These are phyloP conservation scores for Drosophila simulans DNA, from an alignment of 1,140 invertebrate genomes.

Conservation along the genomic window DNA sequence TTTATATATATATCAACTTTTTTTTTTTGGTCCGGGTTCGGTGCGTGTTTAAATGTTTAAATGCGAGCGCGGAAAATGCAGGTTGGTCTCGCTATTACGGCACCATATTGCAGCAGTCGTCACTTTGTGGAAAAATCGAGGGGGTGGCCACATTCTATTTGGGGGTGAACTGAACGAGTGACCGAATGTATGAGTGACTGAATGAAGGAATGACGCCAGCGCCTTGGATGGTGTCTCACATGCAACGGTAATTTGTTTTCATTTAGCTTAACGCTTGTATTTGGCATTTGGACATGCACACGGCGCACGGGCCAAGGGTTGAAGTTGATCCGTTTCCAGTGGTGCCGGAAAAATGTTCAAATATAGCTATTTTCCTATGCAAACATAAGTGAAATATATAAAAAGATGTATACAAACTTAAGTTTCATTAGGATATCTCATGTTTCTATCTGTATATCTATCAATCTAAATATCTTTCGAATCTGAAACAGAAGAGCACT, in stretches of 20 bases:
- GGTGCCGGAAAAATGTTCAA: background rate
- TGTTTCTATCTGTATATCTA: too few species aligned
- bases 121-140: constrained; percentile 11
- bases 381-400: background rate
- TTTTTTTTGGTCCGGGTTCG: constrained; percentile 3
- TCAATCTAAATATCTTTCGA: too few species aligned
- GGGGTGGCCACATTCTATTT: background rate
- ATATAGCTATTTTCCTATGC: background rate
- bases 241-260: constrained; percentile 84
- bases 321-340: constrained; percentile 49
- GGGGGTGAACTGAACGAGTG: constrained; percentile 24
- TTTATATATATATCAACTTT: background rate
- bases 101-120: constrained; percentile 66
- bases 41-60: constrained; percentile 47
- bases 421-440: too few species aligned
- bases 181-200: constrained; percentile 8
- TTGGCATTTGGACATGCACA: constrained; percentile 81
- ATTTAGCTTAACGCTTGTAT: constrained; percentile 83
- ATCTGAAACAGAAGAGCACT: too few species aligned
- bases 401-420: background rate
- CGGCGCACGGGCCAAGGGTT: constrained; percentile 58
- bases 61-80: constrained; percentile 43
- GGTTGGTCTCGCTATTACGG: constrained; percentile 30
- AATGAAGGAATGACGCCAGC: constrained; percentile 4
- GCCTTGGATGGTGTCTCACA: constrained; percentile 52